Base-by-base conservation (phyloP, 1,140 invertebrate species). In the Andricus grossulariae region DNA sequence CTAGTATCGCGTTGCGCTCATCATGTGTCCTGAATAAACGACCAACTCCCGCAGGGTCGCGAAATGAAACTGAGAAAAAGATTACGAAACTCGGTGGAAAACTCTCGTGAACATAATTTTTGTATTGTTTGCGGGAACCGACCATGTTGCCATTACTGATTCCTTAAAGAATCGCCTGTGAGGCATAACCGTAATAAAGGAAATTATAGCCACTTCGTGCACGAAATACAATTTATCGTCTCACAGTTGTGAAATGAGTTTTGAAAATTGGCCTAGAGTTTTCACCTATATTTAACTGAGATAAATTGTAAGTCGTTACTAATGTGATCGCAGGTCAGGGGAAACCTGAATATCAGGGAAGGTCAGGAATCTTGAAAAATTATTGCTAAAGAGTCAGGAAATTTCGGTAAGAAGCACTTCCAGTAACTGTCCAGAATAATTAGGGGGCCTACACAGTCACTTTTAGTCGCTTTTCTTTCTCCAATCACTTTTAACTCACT, bases 71-170 rank as follows among this genome's bases (percentile, higher is more conserved):
- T 84, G 82, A 54, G 85, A 83, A 80, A 86, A 86, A 88, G 84
- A 90, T 90, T 87, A 85, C 85, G 70, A 88, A 91, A 91, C 87
- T 90, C 84, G 72, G 73, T 74, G 82, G 73, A 74, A 72, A 90
- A 90, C 88, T 91, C 84, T 90, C 88, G 86, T 89, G 87, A 89
- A 90, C 88, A 90, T 91, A 89, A 91, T 91, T 90, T 91, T 87
- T 88, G 81, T 90, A 90, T 91, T 90, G 89, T 90, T 90, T 89
- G 89, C 83, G 82, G 79, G 72, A 21, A 80, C 73, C 80, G 72
- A 72, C 80, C 77, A 83, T 84, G 77, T 81, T 73, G 83, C 82
- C 85, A 88, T 90, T 91, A 87, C 71, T 84, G 84, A 90, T 89
- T 87, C 85, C 81, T 80, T 76, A 85, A 84, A 87, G 88, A 88